phyloP scores from a whole-genome alignment of 2,113 vertebrate genomes.

The Solea solea region DNA sequence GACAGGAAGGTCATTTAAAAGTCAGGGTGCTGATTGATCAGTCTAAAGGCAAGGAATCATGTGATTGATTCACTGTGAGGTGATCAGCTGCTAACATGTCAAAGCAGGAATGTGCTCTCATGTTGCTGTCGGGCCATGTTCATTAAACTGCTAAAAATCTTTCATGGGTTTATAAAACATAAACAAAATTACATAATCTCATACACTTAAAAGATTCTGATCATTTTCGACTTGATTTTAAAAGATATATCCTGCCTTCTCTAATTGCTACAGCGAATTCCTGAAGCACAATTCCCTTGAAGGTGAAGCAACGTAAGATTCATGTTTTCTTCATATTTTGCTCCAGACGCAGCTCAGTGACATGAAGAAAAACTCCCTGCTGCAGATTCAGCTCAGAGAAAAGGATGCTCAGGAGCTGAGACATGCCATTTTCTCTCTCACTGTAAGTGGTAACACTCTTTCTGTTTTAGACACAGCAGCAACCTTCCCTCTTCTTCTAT shows the following conservation, averaged over 20 bases:
- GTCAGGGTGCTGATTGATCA: background rate
- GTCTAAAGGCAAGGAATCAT: background rate
- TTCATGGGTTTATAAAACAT: too few relatives aligned
- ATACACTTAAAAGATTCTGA: too few relatives aligned
- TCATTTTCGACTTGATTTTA: too few relatives aligned
- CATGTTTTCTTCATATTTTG: background rate
- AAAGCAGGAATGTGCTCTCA: too few relatives aligned
- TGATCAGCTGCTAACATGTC: background rate
- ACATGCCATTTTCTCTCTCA: slow-evolving; percentile 72
- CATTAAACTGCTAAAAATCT: too few relatives aligned
- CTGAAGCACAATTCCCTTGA: background rate
- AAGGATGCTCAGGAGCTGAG: slow-evolving; percentile 76
- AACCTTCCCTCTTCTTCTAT: background rate
- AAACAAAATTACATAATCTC: too few relatives aligned
- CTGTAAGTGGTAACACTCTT: slow-evolving; percentile 56
- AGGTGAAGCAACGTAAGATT: background rate
- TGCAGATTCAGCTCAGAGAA: slow-evolving; percentile 71
- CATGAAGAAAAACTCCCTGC: slow-evolving; percentile 69
- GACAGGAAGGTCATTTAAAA: too few relatives aligned
- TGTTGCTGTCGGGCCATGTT: too few relatives aligned
- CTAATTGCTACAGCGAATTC: too few relatives aligned
- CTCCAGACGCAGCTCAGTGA: slow-evolving; percentile 69
- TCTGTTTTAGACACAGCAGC: background rate
- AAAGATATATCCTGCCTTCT: too few relatives aligned
- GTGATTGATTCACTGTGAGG: background rate